A percentile compares a stretch with the other conserved stretches of the same genome.
Evolutionary conservation across 2,113 vertebrate species (phyloP).

Genomic region (Pomatorhinus ruficollis): DNA sequence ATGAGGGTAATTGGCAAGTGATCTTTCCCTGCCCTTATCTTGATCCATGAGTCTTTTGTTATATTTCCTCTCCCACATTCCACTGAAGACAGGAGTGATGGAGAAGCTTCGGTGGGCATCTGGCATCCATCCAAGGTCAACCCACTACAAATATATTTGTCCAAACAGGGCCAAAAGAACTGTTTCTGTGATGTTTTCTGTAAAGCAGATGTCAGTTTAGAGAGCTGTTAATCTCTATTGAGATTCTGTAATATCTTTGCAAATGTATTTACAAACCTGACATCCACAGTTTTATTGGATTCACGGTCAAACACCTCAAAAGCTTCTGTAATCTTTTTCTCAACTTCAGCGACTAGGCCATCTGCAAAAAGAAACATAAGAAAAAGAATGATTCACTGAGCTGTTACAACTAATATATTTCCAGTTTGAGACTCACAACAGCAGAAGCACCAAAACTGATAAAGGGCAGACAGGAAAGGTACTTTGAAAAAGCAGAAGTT

Average conservation of each 20-base stretch:
- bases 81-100: not conserved
- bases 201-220: not conserved
- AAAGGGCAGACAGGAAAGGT: not conserved
- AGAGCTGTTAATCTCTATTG: not conserved
- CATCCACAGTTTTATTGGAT: conserved; percentile 85
- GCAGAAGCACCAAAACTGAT: not conserved
- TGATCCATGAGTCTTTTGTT: not conserved
- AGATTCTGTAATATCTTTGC: not conserved
- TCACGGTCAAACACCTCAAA: conserved; percentile 92
- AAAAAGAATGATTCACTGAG: conserved; percentile 38
- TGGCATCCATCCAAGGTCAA: not conserved
- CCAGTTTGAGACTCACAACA: not conserved
- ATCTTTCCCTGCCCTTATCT: not conserved
- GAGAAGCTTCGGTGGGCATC: not conserved
- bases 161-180: not conserved
- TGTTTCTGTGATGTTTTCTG: not conserved
- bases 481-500: not conserved
- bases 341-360: conserved; percentile 64
- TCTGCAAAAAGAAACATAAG: conserved; percentile 75
- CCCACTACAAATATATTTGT: not conserved
- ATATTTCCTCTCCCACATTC: not conserved
- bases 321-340: conserved; percentile 83
- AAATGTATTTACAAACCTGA: conserved; percentile 81
- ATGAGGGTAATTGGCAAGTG: not conserved
- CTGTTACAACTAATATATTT: conserved; percentile 15